Evolutionary conservation across 2,797 vertebrate species (phyloP).

Genomic region (Macropus fuliginosus): DNA sequence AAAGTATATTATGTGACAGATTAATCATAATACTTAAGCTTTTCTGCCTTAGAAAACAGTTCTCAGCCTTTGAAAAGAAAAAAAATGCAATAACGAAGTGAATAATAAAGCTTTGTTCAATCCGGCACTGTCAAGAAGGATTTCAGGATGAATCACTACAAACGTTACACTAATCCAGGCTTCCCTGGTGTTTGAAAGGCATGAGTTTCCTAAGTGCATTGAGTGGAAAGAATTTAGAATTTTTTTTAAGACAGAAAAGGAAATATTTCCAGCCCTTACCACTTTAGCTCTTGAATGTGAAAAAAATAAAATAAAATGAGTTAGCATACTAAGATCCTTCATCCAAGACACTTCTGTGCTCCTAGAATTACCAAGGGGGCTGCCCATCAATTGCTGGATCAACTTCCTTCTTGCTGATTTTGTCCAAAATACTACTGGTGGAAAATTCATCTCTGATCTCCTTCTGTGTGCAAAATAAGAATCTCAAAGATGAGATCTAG

Average conservation of each 20-base stretch:
- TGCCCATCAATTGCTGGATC: neutral
- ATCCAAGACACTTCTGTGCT: neutral
- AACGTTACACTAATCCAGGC: neutral
- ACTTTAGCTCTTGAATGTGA: neutral
- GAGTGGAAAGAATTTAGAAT: neutral
- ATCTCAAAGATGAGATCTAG: neutral
- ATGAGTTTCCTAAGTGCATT: neutral
- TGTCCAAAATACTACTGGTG: neutral
- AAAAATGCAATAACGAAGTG: neutral
- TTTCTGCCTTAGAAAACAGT: conserved; percentile 51
- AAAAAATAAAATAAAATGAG: neutral
- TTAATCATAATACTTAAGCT: conserved; percentile 61
- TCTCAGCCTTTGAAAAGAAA: neutral
- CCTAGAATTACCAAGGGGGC: neutral
- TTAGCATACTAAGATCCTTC: neutral
- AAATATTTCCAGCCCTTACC: neutral
- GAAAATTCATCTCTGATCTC: neutral
- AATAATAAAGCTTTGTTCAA: conserved; percentile 43
- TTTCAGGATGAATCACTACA: neutral
- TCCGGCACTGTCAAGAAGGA: neutral
- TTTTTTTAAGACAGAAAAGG: neutral
- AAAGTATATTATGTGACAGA: conserved; percentile 27
- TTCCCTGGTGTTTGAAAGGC: neutral
- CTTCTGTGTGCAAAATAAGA: neutral
- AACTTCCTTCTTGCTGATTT: neutral